Evolutionary conservation across 2,113 vertebrate species (phyloP).

Genomic region (Oreochromis aureus): DNA sequence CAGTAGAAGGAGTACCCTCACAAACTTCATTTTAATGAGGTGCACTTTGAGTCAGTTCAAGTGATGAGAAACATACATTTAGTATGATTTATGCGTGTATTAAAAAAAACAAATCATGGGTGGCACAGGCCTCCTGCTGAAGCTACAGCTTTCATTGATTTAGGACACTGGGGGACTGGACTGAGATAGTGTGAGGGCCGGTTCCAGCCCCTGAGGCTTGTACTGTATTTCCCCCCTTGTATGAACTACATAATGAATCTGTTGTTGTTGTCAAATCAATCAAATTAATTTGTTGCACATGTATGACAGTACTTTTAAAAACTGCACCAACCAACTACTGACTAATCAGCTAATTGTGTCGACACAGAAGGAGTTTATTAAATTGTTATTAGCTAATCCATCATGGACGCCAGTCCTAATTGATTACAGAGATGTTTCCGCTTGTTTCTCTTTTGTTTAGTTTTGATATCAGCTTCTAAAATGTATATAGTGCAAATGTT

Average conservation of each 20-base stretch:
- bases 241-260: background rate
- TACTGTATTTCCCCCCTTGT: background rate
- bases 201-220: background rate
- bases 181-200: background rate
- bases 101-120: background rate
- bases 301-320: background rate
- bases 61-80: background rate
- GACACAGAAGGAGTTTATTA: background rate
- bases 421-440: background rate
- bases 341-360: background rate
- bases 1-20: background rate
- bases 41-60: background rate
- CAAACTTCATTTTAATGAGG: background rate
- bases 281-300: background rate
- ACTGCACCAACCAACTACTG: background rate
- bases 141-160: background rate
- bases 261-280: background rate
- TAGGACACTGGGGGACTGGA: background rate
- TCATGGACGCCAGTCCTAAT: background rate
- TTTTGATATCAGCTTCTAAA: constrained; percentile 14
- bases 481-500: constrained; percentile 30
- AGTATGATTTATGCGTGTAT: background rate
- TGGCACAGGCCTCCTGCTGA: background rate
- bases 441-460: constrained; percentile 13
- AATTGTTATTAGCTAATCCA: background rate